Base-by-base conservation (phyloP, 2,113 vertebrate species). In the Cyprinodon tularosa region DNA sequence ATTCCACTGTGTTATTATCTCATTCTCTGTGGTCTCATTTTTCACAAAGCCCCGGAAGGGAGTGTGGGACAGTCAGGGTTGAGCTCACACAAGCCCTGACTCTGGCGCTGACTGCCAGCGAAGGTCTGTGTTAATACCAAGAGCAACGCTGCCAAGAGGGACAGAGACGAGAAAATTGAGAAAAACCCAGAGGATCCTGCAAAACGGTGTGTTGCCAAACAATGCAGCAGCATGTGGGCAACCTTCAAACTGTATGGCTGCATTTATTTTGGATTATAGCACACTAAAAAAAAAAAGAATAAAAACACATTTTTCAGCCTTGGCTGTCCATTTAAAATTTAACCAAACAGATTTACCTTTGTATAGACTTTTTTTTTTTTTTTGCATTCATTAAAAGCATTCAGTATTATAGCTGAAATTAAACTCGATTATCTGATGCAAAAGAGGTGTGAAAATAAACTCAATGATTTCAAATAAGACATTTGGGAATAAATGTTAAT, bases 11-110 rank as follows among this genome's bases (percentile, higher is more conserved):
- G 83, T 83, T 88, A 90, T 89, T 85, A 89, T 93, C 91, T 88
- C 85, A 83, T 91, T 92, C 84, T 90, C 83, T 78, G 80, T 29
- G 86, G 88, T 82, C 84, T 88, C 80, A 90, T 93, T 90, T 89
- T 84, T 91, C 89, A 88, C 77, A 78, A 78, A 90, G 84, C 84
- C 82, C n/a, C 11, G 0, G 0, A 83, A 82, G 86, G 78, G 80
- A 77, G 88, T 83, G 85, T 76, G 87, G 86, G 86, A 87, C 87
- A 86, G 87, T 84, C 85, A 85, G 88, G 88, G 90, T 89, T 87
- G 85, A 90, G 81, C 76, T 89, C 89, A 86, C 89, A 91, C 87
- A 83, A 86, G 84, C 83, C 85, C 61, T 1, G 73, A 75, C 84
- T 75, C 77, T 74, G 86, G 81, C 82, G 82, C 70, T 73, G 72